Base-by-base conservation (phyloP, 2,797 vertebrate genomes). In the Spondyliosoma cantharus region DNA sequence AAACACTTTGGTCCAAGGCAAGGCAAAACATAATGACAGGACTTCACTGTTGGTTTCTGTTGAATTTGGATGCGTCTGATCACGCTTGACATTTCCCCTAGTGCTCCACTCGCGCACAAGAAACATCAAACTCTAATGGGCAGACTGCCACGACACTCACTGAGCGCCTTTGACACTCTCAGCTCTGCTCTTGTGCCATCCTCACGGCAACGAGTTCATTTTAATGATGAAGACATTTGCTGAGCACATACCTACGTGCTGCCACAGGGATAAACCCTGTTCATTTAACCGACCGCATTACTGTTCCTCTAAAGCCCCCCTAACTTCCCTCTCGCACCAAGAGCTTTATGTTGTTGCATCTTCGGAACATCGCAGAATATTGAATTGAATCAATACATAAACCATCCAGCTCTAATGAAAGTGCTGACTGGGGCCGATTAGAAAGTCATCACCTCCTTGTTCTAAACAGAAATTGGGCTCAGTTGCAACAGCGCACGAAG, bases 391-490 rank as follows among this genome's bases (percentile, higher is more conserved):
- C 17, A 17, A 19, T 24, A 24, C 22, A 54, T 37, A 37, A 80
- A 77, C n/a, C n/a, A 53, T 73, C 43, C n/a, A 64, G 14, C 13
- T 77, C 0, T 15, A 75, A 79, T 72, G 29, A n/a, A 67, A 85
- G 78, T 48, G 46, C 80, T 82, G 60, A 88, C 57, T 82, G 45
- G 46, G 43, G 78, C 57, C 81, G 69, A 82, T 83, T 84, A 80
- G 62, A 73, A 61, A 77, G 69, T 68, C 76, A 69, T 86, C 77
- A 78, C 81, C 72, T 82, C 52, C 61, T 42, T 49, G 62, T 74
- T 85, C 46, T 68, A 66, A 82, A 76, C 80, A 85, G 37, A 64
- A 62, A 71, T 79, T 81, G 78, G 64, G 59, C 71, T 79, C 59
- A 48, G 57, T 53, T 71, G 75, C 74, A 72, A 32, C 67, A 42